Percentiles rank a stretch among this genome's conserved stretches.
These are phyloP conservation scores for Poeciliopsis presidionis DNA, from an alignment of 2,797 vertebrate species.

Conservation along the genomic window DNA sequence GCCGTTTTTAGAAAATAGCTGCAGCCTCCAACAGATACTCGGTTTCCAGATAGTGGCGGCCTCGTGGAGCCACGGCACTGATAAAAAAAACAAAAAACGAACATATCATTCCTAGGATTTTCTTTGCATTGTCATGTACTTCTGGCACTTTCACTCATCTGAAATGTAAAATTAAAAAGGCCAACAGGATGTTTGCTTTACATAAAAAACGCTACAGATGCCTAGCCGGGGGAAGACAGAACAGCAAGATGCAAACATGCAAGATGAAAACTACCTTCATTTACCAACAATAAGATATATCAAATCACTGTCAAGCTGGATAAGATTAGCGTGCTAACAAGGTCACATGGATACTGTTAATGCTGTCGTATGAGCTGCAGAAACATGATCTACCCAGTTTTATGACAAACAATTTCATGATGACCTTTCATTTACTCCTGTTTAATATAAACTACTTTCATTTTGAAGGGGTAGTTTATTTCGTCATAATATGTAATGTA, in stretches of 20 bases:
- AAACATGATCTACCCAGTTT: background rate
- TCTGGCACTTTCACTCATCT: background rate
- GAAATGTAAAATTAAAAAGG: background rate
- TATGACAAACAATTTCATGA: background rate
- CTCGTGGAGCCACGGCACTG: background rate
- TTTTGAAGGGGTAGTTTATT: background rate
- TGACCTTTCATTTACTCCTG: background rate
- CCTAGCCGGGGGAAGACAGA: background rate
- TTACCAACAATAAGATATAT: background rate
- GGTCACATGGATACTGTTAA: background rate
- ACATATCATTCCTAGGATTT: background rate
- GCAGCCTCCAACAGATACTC: background rate
- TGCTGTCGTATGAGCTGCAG: background rate
- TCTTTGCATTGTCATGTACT: background rate
- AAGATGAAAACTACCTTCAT: background rate
- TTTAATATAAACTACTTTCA: background rate
- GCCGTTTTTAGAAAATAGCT: background rate
- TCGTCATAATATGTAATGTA: background rate
- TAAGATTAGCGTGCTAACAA: background rate
- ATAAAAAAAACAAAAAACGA: background rate
- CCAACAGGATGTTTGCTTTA: background rate
- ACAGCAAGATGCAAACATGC: background rate
- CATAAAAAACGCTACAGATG: background rate
- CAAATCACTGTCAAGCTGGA: slow-evolving; percentile 3
- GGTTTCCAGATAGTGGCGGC: slow-evolving; percentile 5